Base-by-base conservation (phyloP, 1,140 invertebrate genomes). In the Hycleus cichorii region DNA sequence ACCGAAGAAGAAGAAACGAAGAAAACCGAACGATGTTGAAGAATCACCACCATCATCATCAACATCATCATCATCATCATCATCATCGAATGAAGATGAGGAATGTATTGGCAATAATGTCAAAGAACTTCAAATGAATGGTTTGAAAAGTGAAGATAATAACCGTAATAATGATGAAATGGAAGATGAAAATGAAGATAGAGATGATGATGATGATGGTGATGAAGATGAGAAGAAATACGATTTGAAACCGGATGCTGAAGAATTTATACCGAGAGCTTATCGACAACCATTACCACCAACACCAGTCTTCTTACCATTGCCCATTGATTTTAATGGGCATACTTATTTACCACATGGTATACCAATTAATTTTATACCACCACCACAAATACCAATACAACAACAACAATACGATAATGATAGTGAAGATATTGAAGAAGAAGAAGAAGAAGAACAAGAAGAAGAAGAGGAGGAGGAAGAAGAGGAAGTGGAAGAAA, bases 231-330 rank as follows among this genome's bases (percentile, higher is more conserved):
- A 47, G 9, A 11, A n/a, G 12, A 66, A 68, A 42, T 67, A 59
- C 9, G 48, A 60, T 10, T 60, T 72, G n/a, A 73, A 73, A 61
- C 61, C 70, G 4, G 72, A 74, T 57, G 72, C 72, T 3, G 69
- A 73, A 64, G 72, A 74, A 58, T 74, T 74, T 53, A 56, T 74
- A 3, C 72, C 71, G 3, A 58, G 68, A 40, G 58, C 62, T 10
- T 68, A 64, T 39, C 57, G 64, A 46, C 55, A 51, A 6, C 49
- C 9, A 52, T 60, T 50, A 39, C 32, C 38, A 42, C 9, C 40
- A 42, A 42, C 66, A 24, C 66, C 69, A 8, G 69, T 65, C 47
- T 70, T 69, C 50, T 47, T 71, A 39, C 69, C 67, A 11, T 55
- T 69, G 18, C 67, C 68, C 4, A 43, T 71, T 32, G 63, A 62